Evolutionary conservation across 1,140 invertebrate genomes (phyloP), one percentile per base, ranked within the genome.

Genomic region (Laupala kohalensis): DNA sequence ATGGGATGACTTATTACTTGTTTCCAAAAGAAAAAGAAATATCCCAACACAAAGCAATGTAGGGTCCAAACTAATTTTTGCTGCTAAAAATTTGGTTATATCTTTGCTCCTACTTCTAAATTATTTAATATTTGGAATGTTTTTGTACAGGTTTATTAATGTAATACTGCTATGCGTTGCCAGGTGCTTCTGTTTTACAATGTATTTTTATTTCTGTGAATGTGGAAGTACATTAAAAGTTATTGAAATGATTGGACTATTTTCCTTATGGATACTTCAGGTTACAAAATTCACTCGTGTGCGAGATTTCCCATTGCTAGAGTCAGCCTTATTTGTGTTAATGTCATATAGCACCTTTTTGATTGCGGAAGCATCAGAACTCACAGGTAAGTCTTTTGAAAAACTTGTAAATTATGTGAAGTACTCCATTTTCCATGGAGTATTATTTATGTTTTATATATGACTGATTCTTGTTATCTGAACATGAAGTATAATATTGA

Each of bases 321-420:
- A 99, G 81, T 96, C 95, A 0, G 93, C 95, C 0, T 83, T 99
- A 23, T 98, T 99, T 83, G 93, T 99, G 30, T 86, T 99, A 19
- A 97, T 98, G 94, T 98, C 96, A 0, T 99, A 99, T 79, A 93
- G 92, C 75, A 96, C 96, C 67, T 99, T 99, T 80, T 86, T 99
- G 28, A 92, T 98, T 73, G 95, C 96, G 0, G 97, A 99, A 85
- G 94, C 93, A 62, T 89, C 92, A 28, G 94, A 96, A 82, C 83
- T 99, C 3, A 98, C 97, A 77, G 96, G 95, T 92, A 84, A 80
- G 75, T 76, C 4, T 13, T 53, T 13, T n/a, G n/a, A n/a, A n/a
- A n/a, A n/a, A n/a, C n/a, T n/a, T 53, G 1, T 53, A 19, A 53
- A 1, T 53, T 53, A 13, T 53, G 37, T 4, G 37, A 4, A 53